These are phyloP conservation scores for Andinoacara biseriatus DNA, from an alignment of 2,113 vertebrate species.

Conservation along the genomic window DNA sequence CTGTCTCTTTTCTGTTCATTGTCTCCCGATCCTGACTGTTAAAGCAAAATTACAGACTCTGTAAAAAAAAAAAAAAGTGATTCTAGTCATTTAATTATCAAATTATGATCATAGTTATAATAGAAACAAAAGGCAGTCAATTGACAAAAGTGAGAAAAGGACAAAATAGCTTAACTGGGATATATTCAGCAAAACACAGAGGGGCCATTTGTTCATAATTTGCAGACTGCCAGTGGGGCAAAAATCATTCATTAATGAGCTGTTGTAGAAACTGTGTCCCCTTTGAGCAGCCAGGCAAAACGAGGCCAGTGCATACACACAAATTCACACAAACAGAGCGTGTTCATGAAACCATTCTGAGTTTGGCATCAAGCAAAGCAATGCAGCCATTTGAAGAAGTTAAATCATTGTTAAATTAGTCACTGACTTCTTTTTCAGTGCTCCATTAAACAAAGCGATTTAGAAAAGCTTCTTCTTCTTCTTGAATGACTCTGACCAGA, in stretches of 20 bases:
- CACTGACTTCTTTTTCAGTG: constrained; percentile 27
- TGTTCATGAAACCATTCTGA: constrained; percentile 20
- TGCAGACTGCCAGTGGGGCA: constrained; percentile 32
- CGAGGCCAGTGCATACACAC: not conserved
- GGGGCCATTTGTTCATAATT: constrained; percentile 49
- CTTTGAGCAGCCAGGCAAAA: constrained; percentile 23
- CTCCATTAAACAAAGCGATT: constrained; percentile 34
- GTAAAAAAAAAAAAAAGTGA: not conserved
- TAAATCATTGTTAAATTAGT: constrained; percentile 45
- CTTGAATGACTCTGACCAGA: constrained; percentile 16
- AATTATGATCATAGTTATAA: constrained; percentile 46
- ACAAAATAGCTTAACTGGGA: constrained; percentile 42
- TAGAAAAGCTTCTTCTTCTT: constrained; percentile 16
- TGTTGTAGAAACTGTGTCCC: constrained; percentile 38
- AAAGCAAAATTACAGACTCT: constrained; percentile 50
- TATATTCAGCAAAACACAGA: constrained; percentile 33
- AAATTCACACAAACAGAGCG: constrained; percentile 20
- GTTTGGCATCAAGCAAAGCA: not conserved
- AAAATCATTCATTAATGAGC: constrained; percentile 54
- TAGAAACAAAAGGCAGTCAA: constrained; percentile 49
- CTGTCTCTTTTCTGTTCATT: constrained; percentile 46
- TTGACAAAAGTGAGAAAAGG: constrained; percentile 11
- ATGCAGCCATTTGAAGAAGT: constrained; percentile 36
- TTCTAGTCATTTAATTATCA: constrained; percentile 61
- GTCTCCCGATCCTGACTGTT: constrained; percentile 56